phyloP scores from a whole-genome alignment of 2,797 vertebrate species.

The Etheostoma nigrum region DNA sequence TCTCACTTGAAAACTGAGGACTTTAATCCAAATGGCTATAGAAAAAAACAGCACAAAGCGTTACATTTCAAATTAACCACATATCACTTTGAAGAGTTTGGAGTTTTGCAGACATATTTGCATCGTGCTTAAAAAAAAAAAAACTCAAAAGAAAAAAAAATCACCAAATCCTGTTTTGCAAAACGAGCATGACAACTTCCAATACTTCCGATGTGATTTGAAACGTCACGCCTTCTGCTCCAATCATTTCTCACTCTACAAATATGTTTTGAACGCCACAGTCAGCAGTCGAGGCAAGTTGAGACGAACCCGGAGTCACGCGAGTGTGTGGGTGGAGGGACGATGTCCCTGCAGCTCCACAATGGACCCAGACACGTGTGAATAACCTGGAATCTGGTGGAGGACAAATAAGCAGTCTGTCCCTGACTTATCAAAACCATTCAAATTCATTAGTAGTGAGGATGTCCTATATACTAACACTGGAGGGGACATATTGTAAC shows the following conservation, averaged over 20 bases:
- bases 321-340: constrained; percentile 22
- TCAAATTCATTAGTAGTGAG: neutral
- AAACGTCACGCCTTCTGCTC: neutral
- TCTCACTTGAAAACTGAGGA: neutral
- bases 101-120: neutral
- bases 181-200: neutral
- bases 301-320: constrained; percentile 36
- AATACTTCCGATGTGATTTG: neutral
- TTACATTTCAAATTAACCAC: neutral
- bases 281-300: constrained; percentile 32
- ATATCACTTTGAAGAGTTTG: neutral
- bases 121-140: neutral
- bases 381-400: constrained; percentile 47
- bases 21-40: neutral
- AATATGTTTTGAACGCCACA: constrained; percentile 1
- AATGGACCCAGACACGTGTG: constrained; percentile 46
- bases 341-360: constrained; percentile 18
- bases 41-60: neutral
- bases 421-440: neutral
- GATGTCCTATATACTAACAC: neutral
- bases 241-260: neutral
- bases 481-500: neutral
- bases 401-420: neutral
- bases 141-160: too few species aligned
- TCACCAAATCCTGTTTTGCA: neutral